Base-by-base conservation (phyloP, 2,113 vertebrate genomes). In the Cynoglossus semilaevis region DNA sequence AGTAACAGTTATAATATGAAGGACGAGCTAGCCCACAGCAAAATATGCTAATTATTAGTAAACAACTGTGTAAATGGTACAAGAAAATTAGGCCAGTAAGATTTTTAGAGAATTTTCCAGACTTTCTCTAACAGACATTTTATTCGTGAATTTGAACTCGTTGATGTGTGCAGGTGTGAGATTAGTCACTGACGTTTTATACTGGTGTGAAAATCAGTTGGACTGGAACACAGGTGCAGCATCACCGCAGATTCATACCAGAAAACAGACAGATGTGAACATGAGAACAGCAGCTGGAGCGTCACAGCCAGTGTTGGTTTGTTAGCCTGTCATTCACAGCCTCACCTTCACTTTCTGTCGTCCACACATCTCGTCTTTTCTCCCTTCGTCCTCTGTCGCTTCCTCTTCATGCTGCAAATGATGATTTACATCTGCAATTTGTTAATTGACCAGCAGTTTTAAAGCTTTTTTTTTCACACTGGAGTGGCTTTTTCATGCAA, bases 371-470 rank as follows among this genome's bases (percentile, higher is more conserved):
- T 17, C 56, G 7, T 35, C 16, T 13, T 46, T 14, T 47, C 22
- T 16, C 46, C 12, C 9, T n/a, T n/a, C n/a, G 22, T 29, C 22
- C 47, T 55, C 51, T 40, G 35, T 36, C 9, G 1, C 43, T 59
- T 36, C 18, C 15, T 29, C 29, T 46, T 11, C 18, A 38, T 40
- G 45, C 45, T 51, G 11, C 66, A 64, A 67, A 69, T 50, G 14
- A 67, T 60, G 12, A 65, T 79, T 77, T 67, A 78, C 51, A 22
- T 41, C 50, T 62, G 62, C 57, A 72, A 51, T 79, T 51, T 65
- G 58, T 48, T 63, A 67, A 83, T 63, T 72, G 63, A 43, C 34
- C 9, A 15, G 35, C 22, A 15, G 17, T 50, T 66, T 38, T 11
- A 13, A 15, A 15, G 63, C 54, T 45, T 22, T 57, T 51, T 63